Conservation (phyloP, 1,140 invertebrate genomes). For the Apis dorsata region DNA sequence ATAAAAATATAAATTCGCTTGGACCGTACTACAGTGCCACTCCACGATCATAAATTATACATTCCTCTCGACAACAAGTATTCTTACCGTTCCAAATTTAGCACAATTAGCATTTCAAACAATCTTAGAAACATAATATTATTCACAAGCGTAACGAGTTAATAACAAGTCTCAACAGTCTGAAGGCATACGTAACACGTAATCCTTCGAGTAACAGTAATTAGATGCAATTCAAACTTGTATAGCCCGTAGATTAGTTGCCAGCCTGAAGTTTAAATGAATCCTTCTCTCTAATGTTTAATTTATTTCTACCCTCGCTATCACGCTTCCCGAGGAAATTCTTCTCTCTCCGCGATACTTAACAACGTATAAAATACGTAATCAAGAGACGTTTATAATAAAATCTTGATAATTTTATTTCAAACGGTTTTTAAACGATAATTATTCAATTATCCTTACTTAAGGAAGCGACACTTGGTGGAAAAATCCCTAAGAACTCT, state of each 20-base stretch:
- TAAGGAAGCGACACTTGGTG: neutral
- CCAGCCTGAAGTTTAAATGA: conserved; percentile 51
- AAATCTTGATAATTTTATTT: neutral
- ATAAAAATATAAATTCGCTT: too few species aligned
- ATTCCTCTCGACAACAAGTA: neutral
- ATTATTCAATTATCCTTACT: neutral
- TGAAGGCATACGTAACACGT: conserved; percentile 27
- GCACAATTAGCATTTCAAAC: neutral
- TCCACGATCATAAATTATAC: neutral
- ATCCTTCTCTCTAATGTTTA: conserved; percentile 43
- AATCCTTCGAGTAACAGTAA: conserved; percentile 40
- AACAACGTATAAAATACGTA: neutral
- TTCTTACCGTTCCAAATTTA: neutral
- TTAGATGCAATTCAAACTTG: conserved; percentile 47
- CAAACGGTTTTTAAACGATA: too few species aligned
- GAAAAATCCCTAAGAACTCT: neutral
- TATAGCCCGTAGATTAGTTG: conserved; percentile 34
- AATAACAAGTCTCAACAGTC: conserved; percentile 2
- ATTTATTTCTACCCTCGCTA: conserved; percentile 43
- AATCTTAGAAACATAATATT: neutral
- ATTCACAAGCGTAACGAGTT: neutral
- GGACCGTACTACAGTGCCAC: too few species aligned
- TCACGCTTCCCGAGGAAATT: neutral
- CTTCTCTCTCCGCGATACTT: neutral
- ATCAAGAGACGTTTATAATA: neutral